Evolutionary conservation across 2,888 invertebrate genomes (phyloP), one percentile per base, ranked within the genome.

Genomic region (Autographa pulchrina): DNA sequence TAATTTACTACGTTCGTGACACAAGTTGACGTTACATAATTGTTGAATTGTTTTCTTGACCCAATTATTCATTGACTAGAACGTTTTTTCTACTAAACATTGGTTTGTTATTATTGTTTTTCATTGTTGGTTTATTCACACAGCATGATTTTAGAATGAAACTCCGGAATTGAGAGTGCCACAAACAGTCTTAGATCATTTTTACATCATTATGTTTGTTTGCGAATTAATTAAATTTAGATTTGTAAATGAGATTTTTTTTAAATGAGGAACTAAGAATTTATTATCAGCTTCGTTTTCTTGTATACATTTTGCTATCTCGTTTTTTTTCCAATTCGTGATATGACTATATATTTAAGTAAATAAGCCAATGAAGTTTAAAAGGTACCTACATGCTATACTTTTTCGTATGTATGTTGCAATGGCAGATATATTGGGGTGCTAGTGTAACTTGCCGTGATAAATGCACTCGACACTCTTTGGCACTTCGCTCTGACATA

Each of bases 391-490:
- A n/a, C n/a, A n/a, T n/a, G n/a, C n/a, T 4, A n/a, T 16, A 48
- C 48, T 63, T 69, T 65, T 76, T 56, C 58, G 16, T 35, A 61
- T 54, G 38, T 6, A 38, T 54, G 20, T 31, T 66, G 74, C 60
- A 70, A 41, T 59, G 38, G 48, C 56, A 43, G 52, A 74, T 73
- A 74, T 77, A 74, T 66, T 62, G 61, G 65, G 31, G 25, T 43
- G 14, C 6, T 69, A 64, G 61, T 61, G 64, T 59, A 68, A 74
- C 43, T 74, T 62, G 35, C n/a, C 43, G 4, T 79, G 74, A 77
- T 74, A 70, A 64, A 81, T 77, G 66, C 61, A 56, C 13, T 56
- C 54, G 20, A 56, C 54, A 56, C 54, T 64, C 59, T 68, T 62
- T 62, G 61, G n/a, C 43, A 67, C 48, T 65, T 65, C 32, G 61